phyloP scores from a whole-genome alignment of 2,113 vertebrate genomes.

The Tragulus kanchil region DNA sequence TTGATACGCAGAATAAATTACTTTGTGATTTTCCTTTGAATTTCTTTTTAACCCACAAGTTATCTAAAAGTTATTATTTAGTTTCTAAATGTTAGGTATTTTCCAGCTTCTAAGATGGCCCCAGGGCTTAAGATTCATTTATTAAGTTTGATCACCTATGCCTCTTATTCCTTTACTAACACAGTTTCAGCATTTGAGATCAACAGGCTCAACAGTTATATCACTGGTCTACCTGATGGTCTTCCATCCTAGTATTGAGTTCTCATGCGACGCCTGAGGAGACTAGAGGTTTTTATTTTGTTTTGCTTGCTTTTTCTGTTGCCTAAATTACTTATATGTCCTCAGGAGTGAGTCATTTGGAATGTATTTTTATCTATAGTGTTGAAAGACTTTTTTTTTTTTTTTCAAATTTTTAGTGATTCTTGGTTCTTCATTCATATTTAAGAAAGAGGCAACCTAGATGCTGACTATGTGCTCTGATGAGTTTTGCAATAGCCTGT shows the following conservation, averaged over 20 bases:
- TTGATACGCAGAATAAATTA: not conserved
- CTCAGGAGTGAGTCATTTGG: not conserved
- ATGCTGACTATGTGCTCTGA: not conserved
- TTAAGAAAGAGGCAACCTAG: not conserved
- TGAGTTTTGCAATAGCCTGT: not conserved
- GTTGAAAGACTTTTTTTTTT: not conserved
- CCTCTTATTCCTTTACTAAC: not conserved
- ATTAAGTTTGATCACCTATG: not conserved
- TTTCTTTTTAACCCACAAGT: not conserved
- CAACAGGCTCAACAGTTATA: not conserved
- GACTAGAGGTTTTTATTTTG: not conserved
- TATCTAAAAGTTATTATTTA: not conserved
- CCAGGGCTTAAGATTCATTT: not conserved
- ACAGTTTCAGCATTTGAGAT: not conserved
- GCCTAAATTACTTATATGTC: not conserved
- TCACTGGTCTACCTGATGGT: not conserved
- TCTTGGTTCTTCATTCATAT: not conserved
- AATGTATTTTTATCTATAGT: not conserved
- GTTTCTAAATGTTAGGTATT: not conserved
- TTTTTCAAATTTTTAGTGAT: not conserved
- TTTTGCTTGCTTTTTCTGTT: slow-evolving; percentile 16
- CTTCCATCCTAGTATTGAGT: not conserved
- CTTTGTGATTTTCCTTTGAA: not conserved
- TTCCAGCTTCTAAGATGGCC: not conserved
- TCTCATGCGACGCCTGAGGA: not conserved